Conservation (phyloP, 2,113 vertebrate genomes). For the Vulpes ferrilata region DNA sequence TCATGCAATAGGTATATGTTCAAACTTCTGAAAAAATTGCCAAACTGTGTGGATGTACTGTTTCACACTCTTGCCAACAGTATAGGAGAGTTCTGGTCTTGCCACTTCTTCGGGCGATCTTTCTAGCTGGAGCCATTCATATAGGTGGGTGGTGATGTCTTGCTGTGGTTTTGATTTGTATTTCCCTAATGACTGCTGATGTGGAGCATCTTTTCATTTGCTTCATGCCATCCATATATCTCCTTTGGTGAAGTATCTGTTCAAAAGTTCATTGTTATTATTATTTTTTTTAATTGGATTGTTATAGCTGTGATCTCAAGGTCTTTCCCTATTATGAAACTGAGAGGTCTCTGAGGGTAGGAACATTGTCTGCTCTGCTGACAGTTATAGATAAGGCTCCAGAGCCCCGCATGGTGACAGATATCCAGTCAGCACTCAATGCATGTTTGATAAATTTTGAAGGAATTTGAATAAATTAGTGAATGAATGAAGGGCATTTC, state of each 20-base stretch:
- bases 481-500: not conserved
- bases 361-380: not conserved
- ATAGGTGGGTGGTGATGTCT: not conserved
- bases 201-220: not conserved
- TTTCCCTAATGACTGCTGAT: not conserved
- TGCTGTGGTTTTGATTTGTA: not conserved
- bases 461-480: not conserved
- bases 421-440: not conserved
- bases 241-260: not conserved
- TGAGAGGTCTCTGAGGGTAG: not conserved
- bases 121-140: not conserved
- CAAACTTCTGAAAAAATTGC: not conserved
- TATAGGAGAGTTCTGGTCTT: rapidly evolving
- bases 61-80: not conserved
- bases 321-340: not conserved
- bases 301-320: not conserved
- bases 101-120: not conserved
- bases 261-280: not conserved
- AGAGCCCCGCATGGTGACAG: not conserved
- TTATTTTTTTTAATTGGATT: not conserved
- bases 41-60: not conserved
- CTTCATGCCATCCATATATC: not conserved
- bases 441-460: not conserved
- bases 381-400: not conserved
- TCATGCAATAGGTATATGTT: not conserved